Evolutionary conservation across 2,113 vertebrate genomes (phyloP).

Genomic region (Procavia capensis): DNA sequence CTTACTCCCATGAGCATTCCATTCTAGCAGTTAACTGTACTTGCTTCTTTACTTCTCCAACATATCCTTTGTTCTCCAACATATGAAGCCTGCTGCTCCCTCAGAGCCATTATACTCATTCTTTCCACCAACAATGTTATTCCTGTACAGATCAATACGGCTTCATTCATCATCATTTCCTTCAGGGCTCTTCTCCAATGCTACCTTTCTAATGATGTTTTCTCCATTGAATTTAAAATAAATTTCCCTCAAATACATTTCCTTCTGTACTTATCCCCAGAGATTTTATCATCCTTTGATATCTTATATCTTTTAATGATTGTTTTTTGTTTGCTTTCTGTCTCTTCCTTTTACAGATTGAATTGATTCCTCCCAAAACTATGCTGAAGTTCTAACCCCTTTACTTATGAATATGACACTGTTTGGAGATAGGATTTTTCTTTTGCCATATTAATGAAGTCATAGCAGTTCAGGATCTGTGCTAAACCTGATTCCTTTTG

Average conservation of each 20-base stretch:
- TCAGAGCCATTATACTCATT: not conserved
- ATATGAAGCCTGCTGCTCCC: not conserved
- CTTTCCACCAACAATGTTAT: not conserved
- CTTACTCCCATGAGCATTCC: not conserved
- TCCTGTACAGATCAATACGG: not conserved
- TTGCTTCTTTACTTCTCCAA: not conserved
- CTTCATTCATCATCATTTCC: not conserved
- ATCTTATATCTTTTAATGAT: not conserved
- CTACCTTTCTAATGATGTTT: not conserved
- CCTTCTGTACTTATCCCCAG: not conserved
- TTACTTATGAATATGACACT: not conserved
- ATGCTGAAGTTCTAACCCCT: not conserved
- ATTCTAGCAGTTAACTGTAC: not conserved
- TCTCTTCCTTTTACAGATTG: not conserved
- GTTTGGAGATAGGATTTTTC: not conserved
- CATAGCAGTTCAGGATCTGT: not conserved
- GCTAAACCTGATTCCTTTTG: not conserved
- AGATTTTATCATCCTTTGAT: not conserved
- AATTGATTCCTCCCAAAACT: not conserved
- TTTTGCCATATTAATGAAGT: not conserved
- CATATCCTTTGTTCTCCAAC: not conserved
- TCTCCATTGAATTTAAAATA: not conserved
- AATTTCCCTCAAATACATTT: not conserved
- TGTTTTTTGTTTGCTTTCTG: not conserved
- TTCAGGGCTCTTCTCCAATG: not conserved